Conservation (phyloP, 2,888 invertebrate species). For the Lasioglossum morio region DNA sequence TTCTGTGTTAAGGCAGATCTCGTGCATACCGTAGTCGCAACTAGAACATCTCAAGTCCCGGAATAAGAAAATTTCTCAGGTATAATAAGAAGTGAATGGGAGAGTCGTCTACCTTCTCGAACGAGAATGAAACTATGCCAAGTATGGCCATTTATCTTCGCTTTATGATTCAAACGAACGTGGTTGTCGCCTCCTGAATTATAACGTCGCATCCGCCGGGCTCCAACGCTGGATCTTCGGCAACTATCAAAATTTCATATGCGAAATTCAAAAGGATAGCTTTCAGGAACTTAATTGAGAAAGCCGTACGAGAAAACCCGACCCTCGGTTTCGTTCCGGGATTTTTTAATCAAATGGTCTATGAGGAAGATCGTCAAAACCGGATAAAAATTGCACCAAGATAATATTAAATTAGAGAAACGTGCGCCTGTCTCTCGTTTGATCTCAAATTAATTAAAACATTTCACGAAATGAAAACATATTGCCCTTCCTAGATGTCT, state of each 20-base stretch:
- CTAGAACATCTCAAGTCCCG: not conserved
- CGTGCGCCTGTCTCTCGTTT: not conserved
- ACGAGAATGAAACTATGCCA: slow-evolving; percentile 66
- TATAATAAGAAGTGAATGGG: slow-evolving; percentile 62
- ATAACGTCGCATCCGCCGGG: slow-evolving; percentile 38
- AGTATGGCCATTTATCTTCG: slow-evolving; percentile 63
- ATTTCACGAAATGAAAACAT: not conserved
- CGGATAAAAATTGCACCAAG: not conserved
- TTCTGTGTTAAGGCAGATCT: not conserved
- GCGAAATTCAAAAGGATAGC: slow-evolving; percentile 11
- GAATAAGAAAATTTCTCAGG: slow-evolving; percentile 51
- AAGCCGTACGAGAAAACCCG: slow-evolving; percentile 25
- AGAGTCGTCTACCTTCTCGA: slow-evolving; percentile 50
- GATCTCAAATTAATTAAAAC: not conserved
- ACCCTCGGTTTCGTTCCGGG: not conserved
- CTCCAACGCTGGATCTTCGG: not conserved
- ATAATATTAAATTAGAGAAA: not conserved
- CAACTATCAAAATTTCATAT: slow-evolving; percentile 35
- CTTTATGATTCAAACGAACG: slow-evolving; percentile 65
- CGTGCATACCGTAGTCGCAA: not conserved
- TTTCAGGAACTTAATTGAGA: slow-evolving; percentile 48
- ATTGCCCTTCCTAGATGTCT: not conserved
- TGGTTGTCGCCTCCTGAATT: slow-evolving; percentile 52
- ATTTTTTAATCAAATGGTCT: slow-evolving; percentile 42
- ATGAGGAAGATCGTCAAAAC: not conserved